These are phyloP conservation scores for Engystomops pustulosus DNA, from an alignment of 2,113 vertebrate genomes.

Conservation along the genomic window DNA sequence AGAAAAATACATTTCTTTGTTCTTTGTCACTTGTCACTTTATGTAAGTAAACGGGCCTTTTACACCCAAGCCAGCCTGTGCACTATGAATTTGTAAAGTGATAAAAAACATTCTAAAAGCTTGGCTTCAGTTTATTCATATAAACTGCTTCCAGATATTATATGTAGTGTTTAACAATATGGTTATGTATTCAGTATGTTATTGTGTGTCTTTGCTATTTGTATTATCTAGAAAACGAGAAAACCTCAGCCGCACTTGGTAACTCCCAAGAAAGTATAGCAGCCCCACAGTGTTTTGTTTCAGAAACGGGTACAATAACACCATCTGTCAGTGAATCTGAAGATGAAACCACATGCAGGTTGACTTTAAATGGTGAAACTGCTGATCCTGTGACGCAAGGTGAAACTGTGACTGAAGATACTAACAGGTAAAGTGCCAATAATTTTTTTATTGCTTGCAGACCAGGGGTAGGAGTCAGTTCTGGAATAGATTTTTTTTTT, in stretches of 20 bases:
- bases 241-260: conserved; percentile 29
- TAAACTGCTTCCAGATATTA: too few relatives aligned
- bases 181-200: not conserved
- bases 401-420: conserved; percentile 20
- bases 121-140: too few relatives aligned
- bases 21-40: too few relatives aligned
- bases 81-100: too few relatives aligned
- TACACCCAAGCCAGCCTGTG: too few relatives aligned
- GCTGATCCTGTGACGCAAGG: conserved; percentile 9
- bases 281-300: not conserved
- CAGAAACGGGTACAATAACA: conserved; percentile 24
- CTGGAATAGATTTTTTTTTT: too few relatives aligned
- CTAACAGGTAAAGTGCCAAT: conserved; percentile 20
- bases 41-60: too few relatives aligned
- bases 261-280: conserved; percentile 22
- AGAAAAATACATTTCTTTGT: too few relatives aligned
- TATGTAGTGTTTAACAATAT: too few relatives aligned
- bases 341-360: conserved; percentile 31
- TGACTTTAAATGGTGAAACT: conserved; percentile 50
- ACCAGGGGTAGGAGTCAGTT: too few relatives aligned
- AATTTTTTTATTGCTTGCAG: too few relatives aligned
- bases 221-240: conserved; percentile 21
- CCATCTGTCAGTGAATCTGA: not conserved
- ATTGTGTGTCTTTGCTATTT: not conserved
- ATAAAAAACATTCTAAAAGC: too few relatives aligned